phyloP scores from a whole-genome alignment of 2,888 invertebrate genomes.

The Scrobipalpa costella region DNA sequence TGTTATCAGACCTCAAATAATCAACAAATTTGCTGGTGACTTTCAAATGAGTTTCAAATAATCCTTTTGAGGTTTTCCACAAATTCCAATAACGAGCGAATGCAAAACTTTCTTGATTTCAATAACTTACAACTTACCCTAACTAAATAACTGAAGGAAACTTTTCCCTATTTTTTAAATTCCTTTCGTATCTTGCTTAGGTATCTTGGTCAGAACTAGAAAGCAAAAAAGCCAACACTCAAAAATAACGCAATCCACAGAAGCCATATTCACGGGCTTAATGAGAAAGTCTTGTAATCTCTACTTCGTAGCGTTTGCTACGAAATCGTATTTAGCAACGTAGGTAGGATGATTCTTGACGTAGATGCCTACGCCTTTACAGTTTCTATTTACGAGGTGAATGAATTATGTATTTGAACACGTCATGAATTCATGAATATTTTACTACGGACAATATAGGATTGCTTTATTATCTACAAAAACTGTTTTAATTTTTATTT shows the following conservation, averaged over 20 bases:
- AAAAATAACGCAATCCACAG: not conserved
- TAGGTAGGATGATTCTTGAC: not conserved
- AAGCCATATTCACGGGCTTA: not conserved
- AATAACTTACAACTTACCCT: too few species aligned
- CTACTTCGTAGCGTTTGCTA: conserved; percentile 24
- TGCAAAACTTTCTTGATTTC: too few species aligned
- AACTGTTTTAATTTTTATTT: not conserved
- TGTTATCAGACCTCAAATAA: too few species aligned
- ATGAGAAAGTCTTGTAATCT: conserved; percentile 3
- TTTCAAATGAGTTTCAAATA: too few species aligned
- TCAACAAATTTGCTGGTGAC: too few species aligned
- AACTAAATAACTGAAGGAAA: too few species aligned
- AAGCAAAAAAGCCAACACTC: not conserved
- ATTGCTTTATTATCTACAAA: not conserved
- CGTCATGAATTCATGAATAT: not conserved
- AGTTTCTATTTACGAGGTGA: not conserved
- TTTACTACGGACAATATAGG: not conserved
- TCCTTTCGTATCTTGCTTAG: too few species aligned
- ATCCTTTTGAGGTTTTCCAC: too few species aligned
- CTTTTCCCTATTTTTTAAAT: too few species aligned
- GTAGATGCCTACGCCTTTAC: conserved; percentile 1
- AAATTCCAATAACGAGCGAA: too few species aligned
- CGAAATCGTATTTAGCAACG: conserved; percentile 20
- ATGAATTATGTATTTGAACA: not conserved
- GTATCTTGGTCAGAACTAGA: too few species aligned